Evolutionary conservation across 2,888 invertebrate genomes (phyloP), one percentile per base, ranked within the genome.

Genomic region (Acrobasis repandana): DNA sequence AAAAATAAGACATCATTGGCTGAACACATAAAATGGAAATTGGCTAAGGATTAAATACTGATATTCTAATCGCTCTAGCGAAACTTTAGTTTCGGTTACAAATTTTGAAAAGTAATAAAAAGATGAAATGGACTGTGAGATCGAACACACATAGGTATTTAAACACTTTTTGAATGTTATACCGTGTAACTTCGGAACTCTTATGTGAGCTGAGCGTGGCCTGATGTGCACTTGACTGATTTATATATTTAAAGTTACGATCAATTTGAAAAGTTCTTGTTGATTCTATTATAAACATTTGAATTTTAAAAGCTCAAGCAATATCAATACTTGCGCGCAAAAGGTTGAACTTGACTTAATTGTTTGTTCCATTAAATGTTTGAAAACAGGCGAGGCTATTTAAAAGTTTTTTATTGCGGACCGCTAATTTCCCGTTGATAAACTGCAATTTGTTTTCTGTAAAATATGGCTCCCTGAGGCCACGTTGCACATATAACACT

Each of bases 21-120:
- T 6, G 28, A 28, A 28, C 28, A 28, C 28, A 28, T 28, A 28
- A 2, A 8, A 54, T 54, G 54, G 38, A 38, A 38, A 54, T 54
- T 54, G 54, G 54, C 54, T 6, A 54, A 38, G 54, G 54, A 54
- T 54, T 38, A 54, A 38, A 54, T 54, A 18, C 54, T 54, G 54
- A 54, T 54, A 54, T 54, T 54, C 54, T 54, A 54, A 54, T 54
- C 54, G 38, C 43, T 54, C 38, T 54, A 54, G 38, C 38, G 15
- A 10, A 38, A 54, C 18, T 54, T 38, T 18, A 4, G 14, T 36
- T 52, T 52, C 36, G 18, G 38, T 20, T 38, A 18, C 20, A 38
- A 54, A 43, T 54, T 54, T 18, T 20, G 38, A 11, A 20, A 38
- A n/a, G n/a, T 43, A 54, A n/a, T 43, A 43, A 43, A 43, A 43